Conservation (phyloP, 2,888 invertebrate species). For the Mallateleia sp. region DNA sequence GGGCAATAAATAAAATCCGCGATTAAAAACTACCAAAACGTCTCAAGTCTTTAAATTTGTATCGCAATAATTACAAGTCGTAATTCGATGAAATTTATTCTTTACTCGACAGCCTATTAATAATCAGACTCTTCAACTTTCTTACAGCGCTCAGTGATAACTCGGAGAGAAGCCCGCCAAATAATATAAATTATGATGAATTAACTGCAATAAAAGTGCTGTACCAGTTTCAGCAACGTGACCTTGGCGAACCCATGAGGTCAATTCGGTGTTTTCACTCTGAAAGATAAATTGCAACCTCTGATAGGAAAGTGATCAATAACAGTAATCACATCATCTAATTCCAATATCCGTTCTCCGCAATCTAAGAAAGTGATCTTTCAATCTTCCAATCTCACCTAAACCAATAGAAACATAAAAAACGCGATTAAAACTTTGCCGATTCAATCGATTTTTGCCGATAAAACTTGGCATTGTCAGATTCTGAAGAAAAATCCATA, state of each 20-base stretch:
- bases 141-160: too few species aligned
- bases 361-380: constrained; percentile 50
- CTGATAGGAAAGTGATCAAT: constrained; percentile 40
- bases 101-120: neutral
- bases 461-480: too few species aligned
- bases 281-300: constrained; percentile 44
- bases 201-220: neutral
- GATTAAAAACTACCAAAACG: too few species aligned
- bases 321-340: constrained; percentile 49
- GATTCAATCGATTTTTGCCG: too few species aligned
- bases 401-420: too few species aligned
- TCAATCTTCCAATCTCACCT: neutral
- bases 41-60: too few species aligned
- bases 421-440: too few species aligned
- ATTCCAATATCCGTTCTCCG: constrained; percentile 1
- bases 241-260: constrained; percentile 8
- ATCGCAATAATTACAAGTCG: too few species aligned
- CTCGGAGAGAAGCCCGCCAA: neutral
- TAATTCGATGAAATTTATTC: too few species aligned
- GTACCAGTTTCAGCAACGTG: constrained; percentile 27
- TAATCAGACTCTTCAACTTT: neutral
- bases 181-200: constrained; percentile 30
- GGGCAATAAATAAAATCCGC: neutral
- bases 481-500: too few species aligned
- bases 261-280: constrained; percentile 42